phyloP scores from a whole-genome alignment of 2,888 invertebrate genomes.

The Anagyrus pseudococci region DNA sequence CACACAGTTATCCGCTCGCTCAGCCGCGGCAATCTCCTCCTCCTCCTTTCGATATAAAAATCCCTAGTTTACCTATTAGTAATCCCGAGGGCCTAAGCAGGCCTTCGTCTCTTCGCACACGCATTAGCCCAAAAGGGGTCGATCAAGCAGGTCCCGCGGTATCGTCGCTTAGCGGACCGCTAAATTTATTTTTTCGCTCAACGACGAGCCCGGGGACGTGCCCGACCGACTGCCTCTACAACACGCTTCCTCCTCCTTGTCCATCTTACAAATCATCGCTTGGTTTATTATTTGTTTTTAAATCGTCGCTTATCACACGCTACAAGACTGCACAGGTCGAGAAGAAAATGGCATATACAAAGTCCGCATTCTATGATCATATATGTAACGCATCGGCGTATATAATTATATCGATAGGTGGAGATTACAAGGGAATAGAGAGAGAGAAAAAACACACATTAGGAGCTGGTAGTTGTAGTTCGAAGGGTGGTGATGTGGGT shows the following conservation, averaged over 20 bases:
- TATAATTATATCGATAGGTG: slow-evolving; percentile 18
- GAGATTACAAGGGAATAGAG: slow-evolving; percentile 18
- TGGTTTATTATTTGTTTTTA: slow-evolving; percentile 14
- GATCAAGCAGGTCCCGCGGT: no score
- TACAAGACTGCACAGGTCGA: neutral
- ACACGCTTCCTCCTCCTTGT: no score
- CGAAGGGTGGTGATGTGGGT: no score
- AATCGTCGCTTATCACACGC: neutral
- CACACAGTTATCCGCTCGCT: neutral
- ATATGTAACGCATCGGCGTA: slow-evolving; percentile 18
- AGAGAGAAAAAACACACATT: slow-evolving; percentile 30
- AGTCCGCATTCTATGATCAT: slow-evolving; percentile 15
- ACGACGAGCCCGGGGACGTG: no score
- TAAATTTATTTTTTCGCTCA: no score
- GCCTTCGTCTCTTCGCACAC: no score
- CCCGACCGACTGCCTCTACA: no score
- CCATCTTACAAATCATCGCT: neutral
- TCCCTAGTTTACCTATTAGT: slow-evolving; percentile 48
- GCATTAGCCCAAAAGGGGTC: no score
- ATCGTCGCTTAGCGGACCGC: no score
- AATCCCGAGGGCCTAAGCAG: no score
- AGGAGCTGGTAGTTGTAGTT: no score
- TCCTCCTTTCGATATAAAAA: slow-evolving; percentile 44
- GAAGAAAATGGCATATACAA: slow-evolving; percentile 21
- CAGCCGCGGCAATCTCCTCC: neutral